These are phyloP conservation scores for Brachyptera putata DNA, from an alignment of 2,888 invertebrate genomes.

Conservation along the genomic window DNA sequence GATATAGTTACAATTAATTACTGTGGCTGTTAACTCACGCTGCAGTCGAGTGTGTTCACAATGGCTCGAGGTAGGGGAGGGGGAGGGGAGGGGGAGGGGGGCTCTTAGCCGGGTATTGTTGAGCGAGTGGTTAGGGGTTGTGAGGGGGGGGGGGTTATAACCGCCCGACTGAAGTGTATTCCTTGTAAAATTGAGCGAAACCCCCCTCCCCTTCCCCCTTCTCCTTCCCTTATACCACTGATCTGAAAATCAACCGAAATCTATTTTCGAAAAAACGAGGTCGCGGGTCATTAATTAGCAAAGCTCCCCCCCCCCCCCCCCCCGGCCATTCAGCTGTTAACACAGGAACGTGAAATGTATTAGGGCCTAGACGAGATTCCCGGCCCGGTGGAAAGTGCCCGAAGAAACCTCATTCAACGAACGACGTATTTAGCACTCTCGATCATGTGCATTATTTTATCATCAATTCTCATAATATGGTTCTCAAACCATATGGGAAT, in stretches of 20 bases:
- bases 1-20: constrained; percentile 19
- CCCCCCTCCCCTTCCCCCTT: background rate
- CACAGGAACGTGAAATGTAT: too few species aligned
- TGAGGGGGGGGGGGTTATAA: background rate
- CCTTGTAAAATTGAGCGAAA: constrained; percentile 1
- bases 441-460: too few species aligned
- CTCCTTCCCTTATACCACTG: background rate
- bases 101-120: constrained; percentile 1
- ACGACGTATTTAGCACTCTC: too few species aligned
- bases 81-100: background rate
- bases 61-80: too few species aligned
- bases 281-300: constrained; percentile 8
- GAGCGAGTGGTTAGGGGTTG: background rate
- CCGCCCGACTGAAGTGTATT: background rate
- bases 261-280: constrained; percentile 2
- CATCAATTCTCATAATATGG: too few species aligned
- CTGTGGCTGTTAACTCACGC: background rate
- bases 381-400: too few species aligned
- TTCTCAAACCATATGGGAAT: too few species aligned
- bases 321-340: too few species aligned
- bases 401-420: too few species aligned
- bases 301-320: background rate
- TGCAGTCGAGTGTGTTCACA: background rate
- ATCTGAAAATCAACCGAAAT: too few species aligned
- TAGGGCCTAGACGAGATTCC: too few species aligned